phyloP scores from a whole-genome alignment of 2,888 invertebrate species.

The Leptinotarsa haldemani region DNA sequence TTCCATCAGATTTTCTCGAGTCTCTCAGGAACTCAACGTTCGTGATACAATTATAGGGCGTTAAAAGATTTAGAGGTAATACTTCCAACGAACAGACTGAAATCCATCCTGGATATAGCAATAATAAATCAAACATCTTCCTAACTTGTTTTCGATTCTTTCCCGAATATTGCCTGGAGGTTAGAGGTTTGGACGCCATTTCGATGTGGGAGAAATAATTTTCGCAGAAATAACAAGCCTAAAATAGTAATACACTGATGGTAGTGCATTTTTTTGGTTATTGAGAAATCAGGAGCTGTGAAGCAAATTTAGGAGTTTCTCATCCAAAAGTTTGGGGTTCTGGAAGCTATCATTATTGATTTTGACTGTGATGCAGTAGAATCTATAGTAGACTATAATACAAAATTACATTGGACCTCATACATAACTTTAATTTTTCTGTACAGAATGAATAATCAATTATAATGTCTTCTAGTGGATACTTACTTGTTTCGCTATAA shows the following conservation, averaged over 20 bases:
- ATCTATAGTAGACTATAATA: no score
- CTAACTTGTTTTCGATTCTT: conserved; percentile 13
- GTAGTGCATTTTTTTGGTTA: neutral
- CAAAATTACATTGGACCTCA: no score
- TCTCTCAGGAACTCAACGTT: conserved; percentile 45
- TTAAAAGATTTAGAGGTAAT: conserved; percentile 52
- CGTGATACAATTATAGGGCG: conserved; percentile 55
- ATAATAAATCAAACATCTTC: conserved; percentile 46
- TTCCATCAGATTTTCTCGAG: conserved; percentile 44
- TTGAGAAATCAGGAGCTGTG: no score
- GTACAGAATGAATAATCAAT: no score
- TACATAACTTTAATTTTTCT: no score
- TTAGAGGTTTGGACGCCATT: neutral
- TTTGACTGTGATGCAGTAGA: no score
- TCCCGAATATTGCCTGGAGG: conserved; percentile 20
- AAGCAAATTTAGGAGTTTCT: no score
- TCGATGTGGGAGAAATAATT: neutral
- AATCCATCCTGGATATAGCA: conserved; percentile 42
- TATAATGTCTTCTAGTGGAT: no score
- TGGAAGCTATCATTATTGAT: no score
- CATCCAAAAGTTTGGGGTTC: no score
- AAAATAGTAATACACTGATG: neutral
- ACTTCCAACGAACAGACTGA: conserved; percentile 42
- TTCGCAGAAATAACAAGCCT: neutral
- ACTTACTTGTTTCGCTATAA: no score